Base-by-base conservation (phyloP, 2,113 vertebrate genomes). In the Physeter macrocephalus region DNA sequence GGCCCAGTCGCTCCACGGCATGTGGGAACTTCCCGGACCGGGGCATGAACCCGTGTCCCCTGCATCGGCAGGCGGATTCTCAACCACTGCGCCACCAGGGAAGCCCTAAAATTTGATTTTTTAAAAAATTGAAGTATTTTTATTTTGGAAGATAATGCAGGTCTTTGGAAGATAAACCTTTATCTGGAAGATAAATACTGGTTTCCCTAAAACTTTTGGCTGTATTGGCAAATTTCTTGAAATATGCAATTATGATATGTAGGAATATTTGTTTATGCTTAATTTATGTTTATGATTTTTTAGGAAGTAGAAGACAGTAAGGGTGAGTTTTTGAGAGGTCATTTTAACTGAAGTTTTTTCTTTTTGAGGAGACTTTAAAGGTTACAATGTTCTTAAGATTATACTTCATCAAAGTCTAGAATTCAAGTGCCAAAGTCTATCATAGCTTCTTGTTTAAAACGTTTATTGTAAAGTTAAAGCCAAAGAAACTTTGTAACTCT, bases 41-140 rank as follows among this genome's bases (percentile, higher is more conserved):
- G n/a, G n/a, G n/a, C n/a, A n/a, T n/a, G n/a, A n/a, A n/a, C n/a
- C n/a, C n/a, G n/a, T n/a, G n/a, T n/a, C n/a, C n/a, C n/a, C n/a
- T n/a, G n/a, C n/a, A n/a, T n/a, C n/a, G n/a, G n/a, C n/a, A n/a
- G n/a, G n/a, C n/a, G n/a, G n/a, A n/a, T n/a, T n/a, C n/a, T n/a
- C n/a, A n/a, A n/a, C n/a, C n/a, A n/a, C n/a, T n/a, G n/a, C n/a
- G n/a, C n/a, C n/a, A n/a, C n/a, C n/a, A n/a, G n/a, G n/a, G n/a
- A n/a, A n/a, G n/a, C n/a, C n/a, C n/a, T 77, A 64, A 78, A 81
- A 52, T 87, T 80, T 84, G 13, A 61, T 49, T 41, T 89, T 85
- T 90, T 90, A 75, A n/a, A 46, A 90, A 57, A 14, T 80, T 64
- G 36, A 94, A 43, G 5, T 95, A 41, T 77, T 93, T 96, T 91